phyloP scores from a whole-genome alignment of 2,797 vertebrate species.

The Gambusia yucatana region DNA sequence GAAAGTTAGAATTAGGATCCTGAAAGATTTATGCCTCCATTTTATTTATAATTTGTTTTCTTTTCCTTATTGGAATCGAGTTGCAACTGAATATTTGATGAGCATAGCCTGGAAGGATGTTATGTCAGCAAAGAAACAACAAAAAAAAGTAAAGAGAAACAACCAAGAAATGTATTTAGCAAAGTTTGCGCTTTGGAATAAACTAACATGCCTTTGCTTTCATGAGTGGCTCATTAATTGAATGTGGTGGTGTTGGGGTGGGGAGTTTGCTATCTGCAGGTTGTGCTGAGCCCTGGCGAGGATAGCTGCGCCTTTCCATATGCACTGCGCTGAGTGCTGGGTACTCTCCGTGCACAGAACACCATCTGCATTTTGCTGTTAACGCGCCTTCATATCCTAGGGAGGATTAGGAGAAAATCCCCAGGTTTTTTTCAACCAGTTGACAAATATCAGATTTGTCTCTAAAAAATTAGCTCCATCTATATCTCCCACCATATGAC shows the following conservation, averaged over 20 bases:
- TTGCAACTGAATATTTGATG: constrained; percentile 82
- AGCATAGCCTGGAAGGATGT: constrained; percentile 78
- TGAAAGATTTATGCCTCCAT: constrained; percentile 82
- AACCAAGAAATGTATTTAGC: constrained; percentile 73
- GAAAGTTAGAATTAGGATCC: constrained; percentile 79
- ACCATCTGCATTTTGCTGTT: constrained; percentile 87
- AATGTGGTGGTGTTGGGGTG: constrained; percentile 33
- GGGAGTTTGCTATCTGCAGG: constrained; percentile 68
- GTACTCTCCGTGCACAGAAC: constrained; percentile 74
- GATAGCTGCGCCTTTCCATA: constrained; percentile 65
- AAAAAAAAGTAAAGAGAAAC: constrained; percentile 64
- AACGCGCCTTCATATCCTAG: constrained; percentile 83
- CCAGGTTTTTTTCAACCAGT: constrained; percentile 83
- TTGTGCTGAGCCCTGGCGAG: constrained; percentile 75
- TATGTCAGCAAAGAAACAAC: constrained; percentile 72
- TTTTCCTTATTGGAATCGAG: constrained; percentile 80
- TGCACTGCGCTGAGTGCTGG: constrained; percentile 66
- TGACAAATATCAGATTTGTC: constrained; percentile 92
- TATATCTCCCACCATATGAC: constrained; percentile 87
- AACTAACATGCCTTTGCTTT: constrained; percentile 62
- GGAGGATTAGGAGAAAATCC: constrained; percentile 86
- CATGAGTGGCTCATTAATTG: constrained; percentile 69
- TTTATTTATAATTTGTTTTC: constrained; percentile 83
- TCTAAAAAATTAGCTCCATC: constrained; percentile 88
- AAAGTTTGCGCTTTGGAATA: constrained; percentile 72